phyloP scores from a whole-genome alignment of 2,888 invertebrate genomes.

The Mimas tiliae region DNA sequence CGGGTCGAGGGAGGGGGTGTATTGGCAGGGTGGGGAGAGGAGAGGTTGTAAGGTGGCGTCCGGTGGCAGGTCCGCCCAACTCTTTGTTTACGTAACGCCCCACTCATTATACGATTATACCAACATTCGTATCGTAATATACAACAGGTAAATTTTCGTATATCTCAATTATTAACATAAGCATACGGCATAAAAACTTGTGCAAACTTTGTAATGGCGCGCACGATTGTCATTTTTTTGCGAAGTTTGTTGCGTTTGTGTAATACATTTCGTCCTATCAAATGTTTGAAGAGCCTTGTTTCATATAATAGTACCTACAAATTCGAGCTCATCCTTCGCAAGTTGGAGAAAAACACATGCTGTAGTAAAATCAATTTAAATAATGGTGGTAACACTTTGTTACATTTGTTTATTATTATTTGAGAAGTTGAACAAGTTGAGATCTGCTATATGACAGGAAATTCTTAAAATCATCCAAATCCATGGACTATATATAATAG shows the following conservation, averaged over 20 bases:
- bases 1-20: slow-evolving; percentile 45
- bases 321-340: not conserved
- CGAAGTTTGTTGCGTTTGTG: not conserved
- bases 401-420: not conserved
- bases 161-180: slow-evolving; percentile 21
- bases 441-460: too few species aligned
- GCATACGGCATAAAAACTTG: slow-evolving; percentile 19
- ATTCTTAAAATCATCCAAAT: too few species aligned
- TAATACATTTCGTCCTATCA: not conserved
- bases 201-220: slow-evolving; percentile 6
- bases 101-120: slow-evolving; percentile 68
- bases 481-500: too few species aligned
- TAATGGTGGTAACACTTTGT: not conserved
- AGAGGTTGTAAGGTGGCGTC: slow-evolving; percentile 63
- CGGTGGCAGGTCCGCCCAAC: slow-evolving; percentile 78
- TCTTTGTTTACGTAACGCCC: slow-evolving; percentile 83
- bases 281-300: slow-evolving; percentile 14
- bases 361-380: not conserved
- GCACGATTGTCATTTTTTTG: slow-evolving; percentile 16
- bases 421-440: too few species aligned
- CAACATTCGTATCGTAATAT: slow-evolving; percentile 36
- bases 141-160: slow-evolving; percentile 26
- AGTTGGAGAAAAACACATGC: slow-evolving; percentile 4
- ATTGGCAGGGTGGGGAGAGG: slow-evolving; percentile 48
- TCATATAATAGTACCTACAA: not conserved